Conservation (phyloP, 1,140 invertebrate species). For the Pseudomyrmex sp. region DNA sequence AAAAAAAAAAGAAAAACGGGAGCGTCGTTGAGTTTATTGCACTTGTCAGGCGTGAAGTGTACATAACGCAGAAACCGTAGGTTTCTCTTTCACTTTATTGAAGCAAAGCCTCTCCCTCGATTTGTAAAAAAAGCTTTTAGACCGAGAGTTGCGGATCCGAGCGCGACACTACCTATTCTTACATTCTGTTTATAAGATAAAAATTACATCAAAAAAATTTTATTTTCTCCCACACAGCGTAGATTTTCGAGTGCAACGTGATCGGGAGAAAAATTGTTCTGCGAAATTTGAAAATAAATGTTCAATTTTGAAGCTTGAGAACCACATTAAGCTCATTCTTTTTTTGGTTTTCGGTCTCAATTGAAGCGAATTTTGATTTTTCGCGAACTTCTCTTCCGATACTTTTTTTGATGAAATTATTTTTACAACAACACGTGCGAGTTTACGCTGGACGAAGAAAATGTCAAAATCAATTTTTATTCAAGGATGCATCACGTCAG, state of each 20-base stretch:
- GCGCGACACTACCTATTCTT: too few species aligned
- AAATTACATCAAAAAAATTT: too few species aligned
- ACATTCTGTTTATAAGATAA: too few species aligned
- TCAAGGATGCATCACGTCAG: neutral
- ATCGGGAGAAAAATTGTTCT: too few species aligned
- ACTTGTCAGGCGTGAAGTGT: neutral
- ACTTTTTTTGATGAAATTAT: neutral
- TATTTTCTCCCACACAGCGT: too few species aligned
- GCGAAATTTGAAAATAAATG: too few species aligned
- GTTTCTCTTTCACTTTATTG: slow-evolving; percentile 11
- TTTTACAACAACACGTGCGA: neutral
- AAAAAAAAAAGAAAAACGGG: neutral
- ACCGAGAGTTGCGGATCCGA: neutral
- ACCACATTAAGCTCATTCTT: too few species aligned
- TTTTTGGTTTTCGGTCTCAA: too few species aligned
- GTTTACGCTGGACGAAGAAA: neutral
- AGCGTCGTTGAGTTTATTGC: slow-evolving; percentile 16
- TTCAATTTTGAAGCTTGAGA: too few species aligned
- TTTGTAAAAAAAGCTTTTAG: neutral
- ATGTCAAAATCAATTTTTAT: neutral
- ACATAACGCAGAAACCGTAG: neutral
- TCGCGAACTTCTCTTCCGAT: neutral
- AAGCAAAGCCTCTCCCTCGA: neutral
- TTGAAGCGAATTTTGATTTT: too few species aligned
- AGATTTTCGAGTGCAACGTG: too few species aligned